phyloP scores from a whole-genome alignment of 2,113 vertebrate species.

The Cyphomyrus plagiostoma region DNA sequence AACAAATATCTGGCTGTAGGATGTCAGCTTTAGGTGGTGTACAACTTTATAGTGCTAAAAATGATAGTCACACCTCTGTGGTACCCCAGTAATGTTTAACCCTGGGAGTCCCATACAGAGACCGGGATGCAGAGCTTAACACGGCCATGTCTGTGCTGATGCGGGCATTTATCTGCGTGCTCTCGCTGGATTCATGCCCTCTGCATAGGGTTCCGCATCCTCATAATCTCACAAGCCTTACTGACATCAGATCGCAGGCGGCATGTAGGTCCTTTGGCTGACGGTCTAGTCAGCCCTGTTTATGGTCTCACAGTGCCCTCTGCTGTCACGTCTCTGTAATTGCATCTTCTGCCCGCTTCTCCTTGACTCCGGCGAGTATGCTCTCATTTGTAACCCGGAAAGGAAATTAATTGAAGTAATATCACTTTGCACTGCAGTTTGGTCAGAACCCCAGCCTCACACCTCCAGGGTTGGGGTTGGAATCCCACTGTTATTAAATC shows the following conservation, averaged over 20 bases:
- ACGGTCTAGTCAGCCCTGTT: not conserved
- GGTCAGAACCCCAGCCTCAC: not conserved
- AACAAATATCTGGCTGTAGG: not conserved
- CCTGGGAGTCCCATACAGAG: not conserved
- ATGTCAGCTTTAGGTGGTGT: not conserved
- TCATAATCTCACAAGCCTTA: not conserved
- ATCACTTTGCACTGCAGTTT: not conserved
- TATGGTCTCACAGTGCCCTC: conserved; percentile 1
- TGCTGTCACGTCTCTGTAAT: not conserved
- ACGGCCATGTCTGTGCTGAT: not conserved
- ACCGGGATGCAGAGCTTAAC: not conserved
- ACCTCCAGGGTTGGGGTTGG: not conserved
- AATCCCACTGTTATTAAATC: not conserved
- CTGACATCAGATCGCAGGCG: not conserved
- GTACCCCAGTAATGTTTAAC: not conserved
- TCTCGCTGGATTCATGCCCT: not conserved
- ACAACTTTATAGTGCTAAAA: not conserved
- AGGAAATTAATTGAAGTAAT: not conserved
- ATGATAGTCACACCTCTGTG: not conserved
- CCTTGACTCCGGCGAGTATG: not conserved
- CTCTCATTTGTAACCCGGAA: not conserved
- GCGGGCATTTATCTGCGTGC: not conserved
- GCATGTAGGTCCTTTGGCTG: not conserved
- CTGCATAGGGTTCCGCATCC: not conserved
- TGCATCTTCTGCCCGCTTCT: not conserved